These are phyloP conservation scores for Streptopelia turtur DNA, from an alignment of 2,797 vertebrate species.

Conservation along the genomic window DNA sequence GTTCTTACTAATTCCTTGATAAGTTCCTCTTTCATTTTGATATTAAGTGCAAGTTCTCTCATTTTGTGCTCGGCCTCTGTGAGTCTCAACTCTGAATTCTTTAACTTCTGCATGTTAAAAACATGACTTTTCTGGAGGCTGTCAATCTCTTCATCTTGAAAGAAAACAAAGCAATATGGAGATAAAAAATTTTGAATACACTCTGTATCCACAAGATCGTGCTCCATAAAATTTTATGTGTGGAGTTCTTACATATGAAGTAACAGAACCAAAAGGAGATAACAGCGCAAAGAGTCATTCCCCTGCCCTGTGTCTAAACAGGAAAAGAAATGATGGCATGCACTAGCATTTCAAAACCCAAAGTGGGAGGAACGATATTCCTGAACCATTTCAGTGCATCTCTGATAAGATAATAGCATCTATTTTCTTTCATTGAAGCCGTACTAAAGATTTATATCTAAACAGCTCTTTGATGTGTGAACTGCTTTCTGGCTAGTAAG, in stretches of 20 bases:
- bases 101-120: slow-evolving; percentile 76
- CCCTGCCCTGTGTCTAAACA: background rate
- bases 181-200: background rate
- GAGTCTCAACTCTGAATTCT: slow-evolving; percentile 76
- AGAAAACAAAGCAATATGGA: background rate
- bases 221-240: background rate
- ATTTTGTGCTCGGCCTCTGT: slow-evolving; percentile 81
- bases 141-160: slow-evolving; percentile 76
- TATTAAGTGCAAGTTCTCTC: slow-evolving; percentile 86
- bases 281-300: background rate
- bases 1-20: slow-evolving; percentile 88
- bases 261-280: background rate
- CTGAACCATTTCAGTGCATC: background rate
- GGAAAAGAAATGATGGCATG: background rate
- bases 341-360: background rate
- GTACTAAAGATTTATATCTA: background rate
- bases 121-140: slow-evolving; percentile 72
- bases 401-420: background rate
- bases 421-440: background rate
- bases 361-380: background rate
- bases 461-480: background rate
- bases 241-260: background rate
- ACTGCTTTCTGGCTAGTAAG: background rate
- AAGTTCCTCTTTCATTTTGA: slow-evolving; percentile 88
- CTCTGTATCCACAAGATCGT: background rate